Evolutionary conservation across 2,113 vertebrate species (phyloP).

Genomic region (Vicugna pacos): DNA sequence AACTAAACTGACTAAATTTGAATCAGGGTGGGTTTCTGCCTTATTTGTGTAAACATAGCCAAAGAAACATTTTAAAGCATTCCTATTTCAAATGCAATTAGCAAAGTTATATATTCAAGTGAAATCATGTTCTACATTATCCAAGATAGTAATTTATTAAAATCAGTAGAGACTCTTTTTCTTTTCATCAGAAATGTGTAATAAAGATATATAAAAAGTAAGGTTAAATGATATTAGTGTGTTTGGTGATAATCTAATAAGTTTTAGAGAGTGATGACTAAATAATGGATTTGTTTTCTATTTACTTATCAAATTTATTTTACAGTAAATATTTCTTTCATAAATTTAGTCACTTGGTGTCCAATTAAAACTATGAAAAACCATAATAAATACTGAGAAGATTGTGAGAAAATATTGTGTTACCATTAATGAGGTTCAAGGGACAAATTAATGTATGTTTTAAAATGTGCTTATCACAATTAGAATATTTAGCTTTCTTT

Average conservation of each 20-base stretch:
- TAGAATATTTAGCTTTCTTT: constrained; percentile 18
- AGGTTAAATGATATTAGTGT: not conserved
- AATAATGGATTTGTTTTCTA: not conserved
- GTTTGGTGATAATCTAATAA: not conserved
- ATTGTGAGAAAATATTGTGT: not conserved
- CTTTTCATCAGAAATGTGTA: not conserved
- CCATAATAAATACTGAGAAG: not conserved
- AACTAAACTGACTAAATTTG: constrained; percentile 21
- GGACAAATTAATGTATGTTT: constrained; percentile 13
- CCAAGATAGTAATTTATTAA: not conserved
- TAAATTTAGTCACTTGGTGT: constrained; percentile 31
- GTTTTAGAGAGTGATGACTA: not conserved
- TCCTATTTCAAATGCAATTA: constrained; percentile 24
- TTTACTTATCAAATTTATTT: not conserved
- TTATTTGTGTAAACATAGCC: not conserved
- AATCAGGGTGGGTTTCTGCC: not conserved
- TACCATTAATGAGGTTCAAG: constrained; percentile 10
- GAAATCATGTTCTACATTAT: not conserved
- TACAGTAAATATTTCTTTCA: not conserved
- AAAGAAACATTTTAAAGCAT: not conserved
- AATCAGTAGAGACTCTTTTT: not conserved
- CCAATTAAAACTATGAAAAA: not conserved
- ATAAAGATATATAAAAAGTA: not conserved
- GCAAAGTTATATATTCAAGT: not conserved
- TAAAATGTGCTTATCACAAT: not conserved